phyloP scores from a whole-genome alignment of 2,797 vertebrate genomes.

The Loris lydekkerianus region DNA sequence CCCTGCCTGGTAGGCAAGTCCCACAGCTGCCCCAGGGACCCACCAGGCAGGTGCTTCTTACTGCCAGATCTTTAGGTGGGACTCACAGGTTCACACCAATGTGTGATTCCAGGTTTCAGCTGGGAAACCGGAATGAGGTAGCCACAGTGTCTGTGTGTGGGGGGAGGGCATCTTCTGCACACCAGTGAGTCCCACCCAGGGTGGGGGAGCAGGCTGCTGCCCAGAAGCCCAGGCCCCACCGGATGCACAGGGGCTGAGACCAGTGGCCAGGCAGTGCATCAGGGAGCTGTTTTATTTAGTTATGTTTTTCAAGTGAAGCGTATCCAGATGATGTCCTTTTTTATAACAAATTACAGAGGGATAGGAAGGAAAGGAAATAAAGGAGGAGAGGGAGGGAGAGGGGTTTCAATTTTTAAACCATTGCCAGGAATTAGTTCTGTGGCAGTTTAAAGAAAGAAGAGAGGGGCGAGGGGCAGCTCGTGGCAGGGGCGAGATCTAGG shows the following conservation, averaged over 20 bases:
- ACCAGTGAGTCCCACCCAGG: not conserved
- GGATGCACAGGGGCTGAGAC: not conserved
- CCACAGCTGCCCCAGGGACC: not conserved
- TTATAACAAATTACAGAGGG: conserved; percentile 71
- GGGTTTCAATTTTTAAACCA: conserved; percentile 75
- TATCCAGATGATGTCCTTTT: conserved; percentile 63
- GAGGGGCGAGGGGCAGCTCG: not conserved
- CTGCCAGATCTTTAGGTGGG: not conserved
- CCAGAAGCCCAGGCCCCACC: not conserved
- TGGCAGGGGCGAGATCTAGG: not conserved
- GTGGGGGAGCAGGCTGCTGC: not conserved
- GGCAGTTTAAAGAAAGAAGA: conserved; percentile 53
- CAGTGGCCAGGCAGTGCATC: too few species aligned
- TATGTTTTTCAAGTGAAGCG: conserved; percentile 25
- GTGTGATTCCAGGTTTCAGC: not conserved
- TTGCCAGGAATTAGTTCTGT: conserved; percentile 58
- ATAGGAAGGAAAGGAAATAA: conserved; percentile 64
- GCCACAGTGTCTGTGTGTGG: fast-evolving
- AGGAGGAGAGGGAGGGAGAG: conserved; percentile 6
- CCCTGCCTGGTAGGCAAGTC: not conserved
- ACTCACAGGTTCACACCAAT: not conserved
- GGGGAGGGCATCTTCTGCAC: too few species aligned
- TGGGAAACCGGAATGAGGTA: not conserved
- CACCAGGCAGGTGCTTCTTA: not conserved
- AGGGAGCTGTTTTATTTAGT: not conserved